phyloP scores from a whole-genome alignment of 1,140 invertebrate genomes.

The Bombus consobrinus region DNA sequence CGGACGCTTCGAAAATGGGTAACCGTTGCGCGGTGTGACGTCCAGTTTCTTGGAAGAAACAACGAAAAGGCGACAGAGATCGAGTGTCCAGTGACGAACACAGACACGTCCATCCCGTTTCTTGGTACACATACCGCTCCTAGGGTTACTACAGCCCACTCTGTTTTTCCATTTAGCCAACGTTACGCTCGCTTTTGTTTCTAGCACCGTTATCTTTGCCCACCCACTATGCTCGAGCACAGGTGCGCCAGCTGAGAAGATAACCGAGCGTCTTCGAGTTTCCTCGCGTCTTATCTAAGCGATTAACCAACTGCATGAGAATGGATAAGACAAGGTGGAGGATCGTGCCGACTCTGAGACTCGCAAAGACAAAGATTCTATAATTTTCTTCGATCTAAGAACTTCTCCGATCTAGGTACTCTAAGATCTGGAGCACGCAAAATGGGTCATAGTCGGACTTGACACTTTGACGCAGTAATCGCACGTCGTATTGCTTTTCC shows the following conservation, averaged over 20 bases:
- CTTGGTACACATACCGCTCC: constrained; percentile 22
- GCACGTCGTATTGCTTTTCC: too few species aligned
- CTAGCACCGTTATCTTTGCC: constrained; percentile 35
- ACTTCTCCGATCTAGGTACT: too few species aligned
- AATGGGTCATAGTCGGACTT: too few species aligned
- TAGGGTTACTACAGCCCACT: constrained; percentile 31
- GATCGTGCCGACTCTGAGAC: not conserved
- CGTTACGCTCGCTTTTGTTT: constrained; percentile 45
- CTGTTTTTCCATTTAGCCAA: constrained; percentile 53
- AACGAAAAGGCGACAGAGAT: constrained; percentile 11
- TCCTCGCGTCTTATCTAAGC: constrained; percentile 31
- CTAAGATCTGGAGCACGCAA: too few species aligned
- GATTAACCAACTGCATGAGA: not conserved
- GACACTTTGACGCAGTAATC: too few species aligned
- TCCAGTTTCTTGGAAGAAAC: constrained; percentile 32
- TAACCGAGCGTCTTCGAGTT: constrained; percentile 29
- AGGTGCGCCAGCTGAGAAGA: constrained; percentile 20
- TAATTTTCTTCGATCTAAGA: too few species aligned
- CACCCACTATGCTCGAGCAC: constrained; percentile 27
- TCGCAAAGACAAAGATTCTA: too few species aligned
- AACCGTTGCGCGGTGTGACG: not conserved
- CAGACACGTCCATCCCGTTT: constrained; percentile 18
- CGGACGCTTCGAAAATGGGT: not conserved
- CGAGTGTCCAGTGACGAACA: constrained; percentile 35
- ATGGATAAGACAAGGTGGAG: not conserved